Base-by-base conservation (phyloP, 2,113 vertebrate genomes). In the Melanocharis versteri region DNA sequence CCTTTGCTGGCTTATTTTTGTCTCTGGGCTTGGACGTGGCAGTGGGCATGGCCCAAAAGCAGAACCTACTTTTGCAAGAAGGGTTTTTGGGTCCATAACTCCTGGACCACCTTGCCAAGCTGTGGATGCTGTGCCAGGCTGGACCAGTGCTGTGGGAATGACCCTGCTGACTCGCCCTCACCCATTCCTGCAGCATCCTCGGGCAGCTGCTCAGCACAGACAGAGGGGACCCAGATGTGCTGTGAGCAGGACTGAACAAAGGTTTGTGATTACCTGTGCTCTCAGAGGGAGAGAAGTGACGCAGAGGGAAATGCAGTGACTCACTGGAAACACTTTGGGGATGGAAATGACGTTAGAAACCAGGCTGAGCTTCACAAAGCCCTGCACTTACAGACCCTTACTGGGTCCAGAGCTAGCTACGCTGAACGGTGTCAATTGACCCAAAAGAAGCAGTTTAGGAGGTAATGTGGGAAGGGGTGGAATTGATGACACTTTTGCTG, bases 281-380 rank as follows among this genome's bases (percentile, higher is more conserved):
- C 71, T 33, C 75, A 40, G 54, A 57, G 62, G 35, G 45, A 89
- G 35, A 70, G 69, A 78, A 70, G 17, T 50, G 68, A 87, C 1
- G 14, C 37, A 57, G 40, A 42, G 37, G 62, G 69, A 91, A 24
- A 28, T n/a, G 73, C 81, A 61, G 65, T 76, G 91, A 95, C 85
- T 92, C 83, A 77, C 4, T 24, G 1, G 1, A n/a, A 73, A 21
- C 26, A 15, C n/a, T 86, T 39, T 30, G 61, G 56, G 76, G 23
- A 39, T 68, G 69, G 93, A 53, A 89, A 79, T 42, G 47, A 73
- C 10, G 16, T 66, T 47, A 33, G 79, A 83, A 86, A 70, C 51
- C 79, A 86, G 71, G 28, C 56, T 93, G 83, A 68, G 90, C 88
- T 77, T 26, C 85, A 81, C 62, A 90, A 77, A 90, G 22, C 76